Base-by-base conservation (phyloP, 2,113 vertebrate species). In the Bucco capensis region DNA sequence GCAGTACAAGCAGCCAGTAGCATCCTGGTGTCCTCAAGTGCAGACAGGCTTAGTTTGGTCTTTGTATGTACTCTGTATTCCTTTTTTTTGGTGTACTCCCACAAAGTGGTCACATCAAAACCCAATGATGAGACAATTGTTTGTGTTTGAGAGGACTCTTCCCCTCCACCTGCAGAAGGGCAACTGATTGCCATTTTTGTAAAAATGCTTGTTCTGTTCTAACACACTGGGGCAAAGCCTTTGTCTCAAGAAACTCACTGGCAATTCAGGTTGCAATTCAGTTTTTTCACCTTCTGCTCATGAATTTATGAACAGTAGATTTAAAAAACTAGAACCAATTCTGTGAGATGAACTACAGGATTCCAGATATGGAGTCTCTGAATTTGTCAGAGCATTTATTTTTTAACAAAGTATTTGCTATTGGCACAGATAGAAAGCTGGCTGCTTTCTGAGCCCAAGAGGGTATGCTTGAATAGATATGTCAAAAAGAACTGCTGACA, bases 401-500 rank as follows among this genome's bases (percentile, higher is more conserved):
- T 88, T 88, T 88, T 73, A 90, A 92, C 66, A 62, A 82, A 92
- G 90, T 84, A 94, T 88, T 92, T 84, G 83, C 83, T 76, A 58
- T 47, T 93, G 81, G 80, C 92, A 92, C 86, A 82, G 73, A 90
- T 70, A 86, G 88, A 42, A 42, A 33, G 31, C 70, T 79, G 62
- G 42, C 90, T 90, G 83, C 66, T 93, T 88, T 77, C 57, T 86
- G 90, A 95, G 86, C 88, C 77, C 8, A 9, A 88, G 77, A 93
- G 86, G 80, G 80, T 83, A 94, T 88, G 92, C 90, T 93, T 95
- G 90, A 94, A 96, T 86, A 93, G 92, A 92, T 94, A 95, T 1
- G 57, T 95, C 94, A 95, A 95, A 95, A 95, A 90, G 83, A 95
- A 95, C 57, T 93, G 92, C 93, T 95, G 96, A 95, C 90, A 95